Conservation (phyloP, 2,797 vertebrate species). For the Botia kubotai region DNA sequence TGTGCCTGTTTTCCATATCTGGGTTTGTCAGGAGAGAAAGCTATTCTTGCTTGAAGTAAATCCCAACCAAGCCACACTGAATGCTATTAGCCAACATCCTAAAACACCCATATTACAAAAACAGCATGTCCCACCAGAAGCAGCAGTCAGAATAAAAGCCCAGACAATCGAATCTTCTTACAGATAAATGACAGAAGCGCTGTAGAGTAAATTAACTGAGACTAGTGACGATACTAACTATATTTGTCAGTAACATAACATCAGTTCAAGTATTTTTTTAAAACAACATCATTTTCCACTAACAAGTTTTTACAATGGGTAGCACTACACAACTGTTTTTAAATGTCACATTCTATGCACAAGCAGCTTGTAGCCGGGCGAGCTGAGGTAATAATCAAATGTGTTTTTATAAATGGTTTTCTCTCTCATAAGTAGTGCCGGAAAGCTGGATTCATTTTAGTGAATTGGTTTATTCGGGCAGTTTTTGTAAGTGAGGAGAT, state of each 20-base stretch:
- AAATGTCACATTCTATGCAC: neutral
- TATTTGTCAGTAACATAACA: neutral
- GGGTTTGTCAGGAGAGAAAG: conserved; percentile 10
- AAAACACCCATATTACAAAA: conserved; percentile 3
- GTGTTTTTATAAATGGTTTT: neutral
- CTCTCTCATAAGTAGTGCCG: neutral
- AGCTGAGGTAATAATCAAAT: neutral
- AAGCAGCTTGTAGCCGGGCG: neutral
- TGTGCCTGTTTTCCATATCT: conserved; percentile 24
- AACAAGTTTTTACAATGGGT: neutral
- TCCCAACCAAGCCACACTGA: conserved; percentile 20
- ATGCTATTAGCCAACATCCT: conserved; percentile 6
- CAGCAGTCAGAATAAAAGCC: neutral
- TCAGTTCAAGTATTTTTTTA: neutral
- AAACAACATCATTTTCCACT: neutral
- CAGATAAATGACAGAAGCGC: neutral
- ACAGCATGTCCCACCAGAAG: conserved; percentile 3
- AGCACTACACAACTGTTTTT: neutral
- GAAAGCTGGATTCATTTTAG: neutral
- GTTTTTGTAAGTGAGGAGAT: neutral
- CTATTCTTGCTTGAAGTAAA: conserved; percentile 25
- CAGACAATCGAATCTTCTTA: neutral
- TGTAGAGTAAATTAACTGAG: neutral
- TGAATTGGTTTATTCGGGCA: neutral
- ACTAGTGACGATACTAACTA: neutral